Evolutionary conservation across 2,113 vertebrate genomes (phyloP), one percentile per base, ranked within the genome.

Genomic region (Atrichornis clamosus): DNA sequence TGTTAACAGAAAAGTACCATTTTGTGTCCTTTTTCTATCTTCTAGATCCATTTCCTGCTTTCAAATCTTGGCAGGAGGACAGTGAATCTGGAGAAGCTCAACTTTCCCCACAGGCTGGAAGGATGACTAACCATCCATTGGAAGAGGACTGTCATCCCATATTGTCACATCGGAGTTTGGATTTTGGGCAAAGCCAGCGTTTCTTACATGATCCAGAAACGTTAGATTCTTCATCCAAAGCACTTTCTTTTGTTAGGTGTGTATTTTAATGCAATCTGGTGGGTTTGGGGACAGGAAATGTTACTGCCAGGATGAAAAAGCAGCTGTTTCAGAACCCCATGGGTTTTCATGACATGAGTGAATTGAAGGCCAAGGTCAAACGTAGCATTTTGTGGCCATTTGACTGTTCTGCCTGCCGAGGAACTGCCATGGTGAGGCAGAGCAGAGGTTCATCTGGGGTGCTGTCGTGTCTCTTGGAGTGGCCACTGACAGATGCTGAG

Each of bases 41-140:
- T 97, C 47, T 97, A 99, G 99, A 99, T 95, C 99, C 99, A 1
- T 98, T 99, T 97, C 99, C 99, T 89, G 99, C 99, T 93, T 99
- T 98, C 97, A 99, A 99, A 95, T 99, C 99, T 92, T 99, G 99
- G 99, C 99, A 99, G 97, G 99, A 99, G 58, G 99, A 99, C 92
- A 98, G 85, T 44, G 99, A 99, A 42, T 98, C 98, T 84, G 99
- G 99, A 94, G 99, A 99, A 97, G 99, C 99, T 42, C 99, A 99
- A 96, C 98, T 99, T 81, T 99, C 99, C 84, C 99, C 99, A 1
- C 98, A 99, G 97, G 99, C 99, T 74, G 99, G 99, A n/a, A 99
- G 99, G 97, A 99, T 99, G 98, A 98, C 98, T 74, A 98, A 98
- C 22, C 98, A 99, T 65, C 98, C 98, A 1, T 90, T 99, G 89